A percentile compares a stretch with the other conserved stretches of the same genome.
Evolutionary conservation across 2,888 invertebrate genomes (phyloP).

Genomic region (Morinoia aosen): DNA sequence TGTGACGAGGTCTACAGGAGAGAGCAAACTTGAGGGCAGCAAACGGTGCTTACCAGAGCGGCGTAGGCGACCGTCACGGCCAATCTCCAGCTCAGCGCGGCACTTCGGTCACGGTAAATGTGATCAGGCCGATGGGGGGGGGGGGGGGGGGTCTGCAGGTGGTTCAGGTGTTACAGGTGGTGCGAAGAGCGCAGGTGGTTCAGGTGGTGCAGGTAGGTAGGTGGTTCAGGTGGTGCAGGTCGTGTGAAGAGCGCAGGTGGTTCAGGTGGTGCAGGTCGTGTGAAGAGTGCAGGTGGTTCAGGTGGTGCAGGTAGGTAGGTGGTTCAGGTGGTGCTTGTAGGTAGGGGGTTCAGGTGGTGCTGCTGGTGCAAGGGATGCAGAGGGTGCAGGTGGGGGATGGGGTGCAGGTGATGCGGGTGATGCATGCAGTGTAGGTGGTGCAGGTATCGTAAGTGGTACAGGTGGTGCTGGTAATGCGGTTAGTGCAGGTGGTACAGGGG

Average conservation of each 20-base stretch:
- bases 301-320: not conserved
- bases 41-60: not conserved
- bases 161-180: not conserved
- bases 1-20: not conserved
- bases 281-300: not conserved
- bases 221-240: not conserved
- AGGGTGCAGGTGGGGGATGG: not conserved
- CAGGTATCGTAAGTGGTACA: not conserved
- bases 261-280: not conserved
- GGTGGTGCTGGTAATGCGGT: not conserved
- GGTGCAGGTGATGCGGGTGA: not conserved
- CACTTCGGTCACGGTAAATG: not conserved
- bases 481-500: not conserved
- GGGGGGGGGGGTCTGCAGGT: not conserved
- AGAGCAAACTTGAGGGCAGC: not conserved
- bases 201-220: not conserved
- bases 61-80: not conserved
- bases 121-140: not conserved
- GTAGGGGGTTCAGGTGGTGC: no score
- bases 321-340: no score
- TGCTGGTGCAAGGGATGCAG: no score
- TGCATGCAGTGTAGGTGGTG: not conserved
- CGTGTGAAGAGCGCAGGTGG: not conserved
- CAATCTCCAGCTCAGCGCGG: not conserved
- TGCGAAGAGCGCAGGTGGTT: not conserved